Percentiles rank a stretch among this genome's conserved stretches.
Evolutionary conservation across 2,797 vertebrate genomes (phyloP).

Genomic region (Thamnophis elegans): DNA sequence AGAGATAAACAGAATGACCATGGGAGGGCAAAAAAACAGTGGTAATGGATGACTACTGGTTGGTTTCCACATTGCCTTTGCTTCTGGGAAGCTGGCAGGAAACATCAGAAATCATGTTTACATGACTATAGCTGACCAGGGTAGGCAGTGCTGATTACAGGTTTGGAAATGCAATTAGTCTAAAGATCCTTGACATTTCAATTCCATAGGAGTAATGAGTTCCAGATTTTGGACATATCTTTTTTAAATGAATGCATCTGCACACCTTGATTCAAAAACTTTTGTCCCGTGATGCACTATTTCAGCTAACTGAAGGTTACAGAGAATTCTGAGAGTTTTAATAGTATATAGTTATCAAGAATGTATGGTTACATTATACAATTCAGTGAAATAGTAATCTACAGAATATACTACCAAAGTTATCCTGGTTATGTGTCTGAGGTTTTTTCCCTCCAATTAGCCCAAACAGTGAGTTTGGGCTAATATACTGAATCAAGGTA

Average conservation of each 20-base stretch:
- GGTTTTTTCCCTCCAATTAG: not conserved
- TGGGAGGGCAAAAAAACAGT: not conserved
- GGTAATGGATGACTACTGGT: not conserved
- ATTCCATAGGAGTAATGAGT: not conserved
- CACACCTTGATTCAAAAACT: not conserved
- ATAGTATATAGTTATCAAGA: not conserved
- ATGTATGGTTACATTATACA: not conserved
- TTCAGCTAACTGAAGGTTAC: not conserved
- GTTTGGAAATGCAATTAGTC: not conserved
- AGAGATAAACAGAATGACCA: not conserved
- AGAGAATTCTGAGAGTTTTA: not conserved
- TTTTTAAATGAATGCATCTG: not conserved
- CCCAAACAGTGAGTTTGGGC: not conserved
- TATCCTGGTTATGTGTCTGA: not conserved
- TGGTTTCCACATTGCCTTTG: not conserved
- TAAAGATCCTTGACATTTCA: not conserved
- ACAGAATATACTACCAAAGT: not conserved
- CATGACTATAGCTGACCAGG: not conserved
- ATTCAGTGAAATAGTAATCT: not conserved
- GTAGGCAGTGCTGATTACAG: not conserved
- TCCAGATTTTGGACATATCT: not conserved
- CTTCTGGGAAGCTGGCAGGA: not conserved
- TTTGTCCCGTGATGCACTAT: not conserved
- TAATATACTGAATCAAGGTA: not conserved
- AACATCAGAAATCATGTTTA: not conserved